Evolutionary conservation across 2,797 vertebrate species (phyloP), one percentile per base, ranked within the genome.

Genomic region (Scolopax bukidnonensis): DNA sequence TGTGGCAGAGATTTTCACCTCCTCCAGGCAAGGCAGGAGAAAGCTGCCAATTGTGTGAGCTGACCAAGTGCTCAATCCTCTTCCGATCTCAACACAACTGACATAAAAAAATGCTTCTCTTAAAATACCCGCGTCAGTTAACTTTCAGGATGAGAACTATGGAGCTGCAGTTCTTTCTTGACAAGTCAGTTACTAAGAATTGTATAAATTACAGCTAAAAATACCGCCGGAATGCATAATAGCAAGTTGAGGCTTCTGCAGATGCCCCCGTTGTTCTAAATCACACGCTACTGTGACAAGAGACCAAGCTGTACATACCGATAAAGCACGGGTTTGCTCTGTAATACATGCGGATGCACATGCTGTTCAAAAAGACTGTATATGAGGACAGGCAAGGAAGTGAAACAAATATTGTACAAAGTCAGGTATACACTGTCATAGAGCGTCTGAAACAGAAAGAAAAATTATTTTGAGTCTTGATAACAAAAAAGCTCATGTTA

Each of bases 341-440:
- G 99, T 81, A 99, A 98, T 28, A 99, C 96, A 77, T 99, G 99
- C 47, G 99, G 99, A 94, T 99, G 99, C 95, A 99, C 98, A 96
- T 99, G 99, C 98, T 99, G 99, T 96, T 99, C 99, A 98, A 99
- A 99, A 85, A 99, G 98, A 98, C 99, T 99, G 97, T 99, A 99
- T 91, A 99, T 98, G 96, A 99, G 99, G 97, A 99, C 98, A 98
- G 99, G 99, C 97, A 99, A 97, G 78, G 99, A 99, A 95, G 99
- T 99, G 98, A 99, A 99, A 98, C 99, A 99, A 98, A 99, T 99
- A 98, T 99, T 99, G 98, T 99, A 99, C 96, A 99, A 99, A 96
- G 99, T 99, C 98, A 99, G 98, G 97, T 99, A 99, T 78, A 99
- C 99, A 95, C 99, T 99, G 98, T 99, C 99, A 96, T 99, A 99